Percentiles rank a stretch among this genome's conserved stretches.
phyloP scores from a whole-genome alignment of 2,888 invertebrate species.

The Phyllotreta cruciferae region DNA sequence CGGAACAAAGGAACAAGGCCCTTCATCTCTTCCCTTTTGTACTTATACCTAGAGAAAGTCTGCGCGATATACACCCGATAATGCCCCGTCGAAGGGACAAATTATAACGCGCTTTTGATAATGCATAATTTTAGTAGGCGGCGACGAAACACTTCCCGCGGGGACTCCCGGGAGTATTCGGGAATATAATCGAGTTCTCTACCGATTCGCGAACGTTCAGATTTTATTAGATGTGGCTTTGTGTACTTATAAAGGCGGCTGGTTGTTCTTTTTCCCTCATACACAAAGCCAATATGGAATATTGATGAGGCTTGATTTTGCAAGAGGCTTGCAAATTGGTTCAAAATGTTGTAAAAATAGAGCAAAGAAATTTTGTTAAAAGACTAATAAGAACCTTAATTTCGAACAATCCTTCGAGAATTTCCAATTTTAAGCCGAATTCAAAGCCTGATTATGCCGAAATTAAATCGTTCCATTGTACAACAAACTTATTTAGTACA shows the following conservation, averaged over 20 bases:
- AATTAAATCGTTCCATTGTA: slow-evolving; percentile 10
- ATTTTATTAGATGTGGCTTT: background rate
- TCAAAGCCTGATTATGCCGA: background rate
- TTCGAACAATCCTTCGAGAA: no score
- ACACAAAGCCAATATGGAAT: no score
- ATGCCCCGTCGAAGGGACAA: background rate
- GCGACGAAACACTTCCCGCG: background rate
- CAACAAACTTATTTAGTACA: slow-evolving; percentile 1
- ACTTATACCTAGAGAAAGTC: slow-evolving; percentile 6
- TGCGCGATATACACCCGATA: slow-evolving; percentile 6
- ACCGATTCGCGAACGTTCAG: background rate
- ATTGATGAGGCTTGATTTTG: no score
- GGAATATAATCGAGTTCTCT: slow-evolving; percentile 13
- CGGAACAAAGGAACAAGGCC: background rate
- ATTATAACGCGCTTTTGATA: slow-evolving; percentile 22
- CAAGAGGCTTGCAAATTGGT: no score
- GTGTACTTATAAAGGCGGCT: no score
- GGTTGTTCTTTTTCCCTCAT: no score
- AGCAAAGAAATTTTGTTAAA: no score
- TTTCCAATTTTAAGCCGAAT: no score
- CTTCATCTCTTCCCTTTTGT: slow-evolving; percentile 8
- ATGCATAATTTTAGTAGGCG: slow-evolving; percentile 18
- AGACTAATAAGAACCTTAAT: no score
- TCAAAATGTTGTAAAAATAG: no score
- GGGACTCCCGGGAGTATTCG: slow-evolving; percentile 8